Evolutionary conservation across 2,113 vertebrate species (phyloP).

Genomic region (Dicaeum eximium): DNA sequence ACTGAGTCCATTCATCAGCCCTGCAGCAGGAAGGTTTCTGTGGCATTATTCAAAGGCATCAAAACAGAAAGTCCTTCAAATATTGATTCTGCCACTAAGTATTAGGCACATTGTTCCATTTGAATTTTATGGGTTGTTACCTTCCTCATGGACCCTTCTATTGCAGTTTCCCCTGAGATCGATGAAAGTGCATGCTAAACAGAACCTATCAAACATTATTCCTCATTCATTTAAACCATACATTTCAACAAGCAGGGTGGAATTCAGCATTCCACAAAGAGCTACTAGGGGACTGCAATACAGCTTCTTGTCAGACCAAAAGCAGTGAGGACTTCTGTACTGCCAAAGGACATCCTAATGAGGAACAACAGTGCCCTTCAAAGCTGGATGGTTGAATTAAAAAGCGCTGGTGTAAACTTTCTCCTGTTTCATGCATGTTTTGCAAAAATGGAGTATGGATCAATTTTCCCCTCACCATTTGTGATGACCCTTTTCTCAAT

Average conservation of each 20-base stretch:
- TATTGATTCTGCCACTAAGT: conserved; percentile 35
- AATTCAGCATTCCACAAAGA: background rate
- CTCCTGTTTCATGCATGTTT: background rate
- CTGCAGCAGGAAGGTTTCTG: background rate
- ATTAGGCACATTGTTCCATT: background rate
- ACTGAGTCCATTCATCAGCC: background rate
- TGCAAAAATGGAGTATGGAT: background rate
- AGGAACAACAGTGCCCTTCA: background rate
- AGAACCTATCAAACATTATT: background rate
- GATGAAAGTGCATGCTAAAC: background rate
- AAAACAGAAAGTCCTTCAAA: conserved; percentile 38
- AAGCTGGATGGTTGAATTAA: background rate
- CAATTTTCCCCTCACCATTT: background rate
- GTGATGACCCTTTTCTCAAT: background rate
- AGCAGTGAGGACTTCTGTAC: background rate
- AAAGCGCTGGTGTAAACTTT: background rate
- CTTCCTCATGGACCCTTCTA: background rate
- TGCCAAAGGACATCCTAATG: background rate
- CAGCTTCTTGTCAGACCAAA: background rate
- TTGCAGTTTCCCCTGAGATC: background rate
- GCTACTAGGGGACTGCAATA: background rate
- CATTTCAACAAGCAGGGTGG: background rate
- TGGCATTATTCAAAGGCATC: conserved; percentile 8
- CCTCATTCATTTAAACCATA: background rate
- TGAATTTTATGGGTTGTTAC: conserved; percentile 37